Evolutionary conservation across 2,113 vertebrate species (phyloP).

Genomic region (Callopanchax toddi): DNA sequence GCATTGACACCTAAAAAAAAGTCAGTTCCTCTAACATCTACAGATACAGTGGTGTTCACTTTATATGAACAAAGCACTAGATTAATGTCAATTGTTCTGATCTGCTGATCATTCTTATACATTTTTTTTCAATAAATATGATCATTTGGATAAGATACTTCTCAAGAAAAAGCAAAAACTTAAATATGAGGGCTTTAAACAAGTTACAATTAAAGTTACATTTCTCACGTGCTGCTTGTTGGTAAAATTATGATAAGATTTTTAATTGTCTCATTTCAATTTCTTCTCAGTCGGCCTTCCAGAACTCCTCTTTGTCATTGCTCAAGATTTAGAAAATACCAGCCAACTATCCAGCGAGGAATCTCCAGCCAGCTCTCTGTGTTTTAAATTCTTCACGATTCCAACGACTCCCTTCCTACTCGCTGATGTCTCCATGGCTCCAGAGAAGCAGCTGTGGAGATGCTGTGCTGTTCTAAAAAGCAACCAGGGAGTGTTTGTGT

Average conservation of each 20-base stretch:
- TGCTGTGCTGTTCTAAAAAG: constrained; percentile 48
- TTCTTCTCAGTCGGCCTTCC: constrained; percentile 6
- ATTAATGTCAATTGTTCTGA: too few species aligned
- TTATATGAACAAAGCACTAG: too few species aligned
- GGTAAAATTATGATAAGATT: constrained; percentile 28
- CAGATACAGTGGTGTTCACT: too few species aligned
- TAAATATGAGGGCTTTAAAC: too few species aligned
- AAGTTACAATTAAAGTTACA: neutral
- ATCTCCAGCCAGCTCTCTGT: constrained; percentile 9
- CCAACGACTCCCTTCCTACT: constrained; percentile 8
- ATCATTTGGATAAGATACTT: too few species aligned
- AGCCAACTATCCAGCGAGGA: constrained; percentile 12
- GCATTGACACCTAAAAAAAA: too few species aligned
- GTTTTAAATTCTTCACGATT: constrained; percentile 34
- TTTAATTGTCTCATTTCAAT: constrained; percentile 10
- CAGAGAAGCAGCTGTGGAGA: constrained; percentile 36
- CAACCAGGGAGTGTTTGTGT: constrained; percentile 46
- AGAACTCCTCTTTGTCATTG: constrained; percentile 26
- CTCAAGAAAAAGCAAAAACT: too few species aligned
- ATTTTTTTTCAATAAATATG: too few species aligned
- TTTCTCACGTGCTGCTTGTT: constrained; percentile 23
- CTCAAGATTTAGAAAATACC: constrained; percentile 35
- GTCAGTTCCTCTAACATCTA: too few species aligned
- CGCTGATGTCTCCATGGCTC: constrained; percentile 28
- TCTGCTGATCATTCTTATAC: too few species aligned